Conservation (phyloP, 2,797 vertebrate genomes). For the Enteromius trimaculatus region DNA sequence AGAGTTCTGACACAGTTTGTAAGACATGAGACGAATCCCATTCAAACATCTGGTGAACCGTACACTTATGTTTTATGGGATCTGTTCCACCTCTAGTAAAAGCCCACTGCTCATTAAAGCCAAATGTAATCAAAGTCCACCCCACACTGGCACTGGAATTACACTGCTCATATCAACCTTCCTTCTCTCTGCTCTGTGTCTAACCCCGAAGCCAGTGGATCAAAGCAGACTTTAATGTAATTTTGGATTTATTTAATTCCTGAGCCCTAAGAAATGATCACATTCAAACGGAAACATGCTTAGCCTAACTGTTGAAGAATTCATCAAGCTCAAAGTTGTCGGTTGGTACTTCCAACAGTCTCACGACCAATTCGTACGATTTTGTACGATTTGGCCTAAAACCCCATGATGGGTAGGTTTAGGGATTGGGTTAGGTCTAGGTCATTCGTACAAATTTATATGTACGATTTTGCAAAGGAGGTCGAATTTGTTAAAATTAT, state of each 20-base stretch:
- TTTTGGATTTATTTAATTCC: conserved; percentile 38
- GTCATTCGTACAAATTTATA: no score
- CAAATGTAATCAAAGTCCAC: conserved; percentile 46
- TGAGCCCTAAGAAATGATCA: conserved; percentile 27
- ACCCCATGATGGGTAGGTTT: no score
- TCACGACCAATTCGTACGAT: no score
- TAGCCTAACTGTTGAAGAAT: conserved; percentile 19
- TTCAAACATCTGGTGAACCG: neutral
- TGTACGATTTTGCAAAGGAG: no score
- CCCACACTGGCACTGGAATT: conserved; percentile 33
- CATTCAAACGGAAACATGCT: conserved; percentile 4
- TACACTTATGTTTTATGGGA: neutral
- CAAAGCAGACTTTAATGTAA: conserved; percentile 25
- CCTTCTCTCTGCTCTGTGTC: neutral
- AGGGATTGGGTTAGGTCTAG: no score
- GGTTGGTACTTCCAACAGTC: neutral
- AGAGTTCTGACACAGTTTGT: neutral
- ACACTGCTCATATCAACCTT: conserved; percentile 6
- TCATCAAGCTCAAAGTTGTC: conserved; percentile 12
- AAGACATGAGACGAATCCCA: neutral
- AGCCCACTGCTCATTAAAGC: conserved; percentile 4
- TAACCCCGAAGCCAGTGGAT: conserved; percentile 29
- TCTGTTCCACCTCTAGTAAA: conserved; percentile 6
- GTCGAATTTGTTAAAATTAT: no score
- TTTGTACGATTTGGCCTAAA: no score